Base-by-base conservation (phyloP, 2,888 invertebrate species). In the Habrosyne pyritoides region DNA sequence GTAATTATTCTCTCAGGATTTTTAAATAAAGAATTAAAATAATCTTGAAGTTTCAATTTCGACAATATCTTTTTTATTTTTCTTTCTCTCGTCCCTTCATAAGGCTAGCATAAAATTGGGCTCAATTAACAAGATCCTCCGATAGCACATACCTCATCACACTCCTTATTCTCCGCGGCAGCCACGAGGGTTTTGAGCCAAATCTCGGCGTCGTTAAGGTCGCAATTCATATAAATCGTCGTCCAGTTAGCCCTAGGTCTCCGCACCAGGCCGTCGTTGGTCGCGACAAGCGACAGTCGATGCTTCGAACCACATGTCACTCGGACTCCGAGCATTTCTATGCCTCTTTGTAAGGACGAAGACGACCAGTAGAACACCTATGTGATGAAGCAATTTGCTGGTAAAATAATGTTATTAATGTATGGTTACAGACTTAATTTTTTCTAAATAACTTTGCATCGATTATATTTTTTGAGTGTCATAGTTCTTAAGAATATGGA, bases 361-460 rank as follows among this genome's bases (percentile, higher is more conserved):
- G 99, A 99, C 94, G 99, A 98, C 99, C 99, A 99, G 90, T 99
- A 99, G 81, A 96, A 96, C 8, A 98, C 95, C 91, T 94, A 5
- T 2, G 12, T 7, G 30, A 12, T 33, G 30, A 33, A 24, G 24
- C 24, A 24, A 24, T 3, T 24, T 24, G 24, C 4, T 24, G n/a
- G n/a, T n/a, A n/a, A n/a, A n/a, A n/a, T n/a, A n/a, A n/a, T n/a
- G n/a, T n/a, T n/a, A n/a, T n/a, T n/a, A n/a, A n/a, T n/a, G n/a
- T n/a, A n/a, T n/a, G n/a, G n/a, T n/a, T n/a, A n/a, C n/a, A n/a
- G n/a, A n/a, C n/a, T n/a, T n/a, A n/a, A n/a, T n/a, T n/a, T n/a
- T n/a, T n/a, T n/a, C n/a, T n/a, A n/a, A n/a, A n/a, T n/a, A n/a
- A n/a, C n/a, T n/a, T n/a, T n/a, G n/a, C n/a, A n/a, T n/a, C n/a